Base-by-base conservation (phyloP, 2,888 invertebrate species). In the Camptogramma bilineatum region DNA sequence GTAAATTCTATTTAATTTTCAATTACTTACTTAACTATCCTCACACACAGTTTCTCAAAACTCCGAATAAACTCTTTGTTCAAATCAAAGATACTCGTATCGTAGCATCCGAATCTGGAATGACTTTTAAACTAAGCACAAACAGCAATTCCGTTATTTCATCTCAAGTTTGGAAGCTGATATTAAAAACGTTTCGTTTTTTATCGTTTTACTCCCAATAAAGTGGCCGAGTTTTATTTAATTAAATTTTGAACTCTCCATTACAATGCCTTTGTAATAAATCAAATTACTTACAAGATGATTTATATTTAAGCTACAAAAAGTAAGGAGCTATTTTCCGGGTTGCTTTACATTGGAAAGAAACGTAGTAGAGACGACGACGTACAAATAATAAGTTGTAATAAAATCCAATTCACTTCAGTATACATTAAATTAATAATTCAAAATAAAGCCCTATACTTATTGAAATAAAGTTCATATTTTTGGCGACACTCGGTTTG, bases 131-230 rank as follows among this genome's bases (percentile, higher is more conserved):
- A 46, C 16, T 34, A 28, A 39, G 13, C 28, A 16, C n/a, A 52
- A 48, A 9, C 34, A 60, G 47, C 46, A 54, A 58, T 50, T 72
- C 67, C 62, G 69, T 75, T 75, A n/a, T 52, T 57, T 48, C 50
- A n/a, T 42, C 42, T 58, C 48, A 58, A 67, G 61, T 67, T 55
- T 47, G 31, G 16, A 42, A 63, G 50, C 42, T 48, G 64, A 64
- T 66, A 64, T 69, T 66, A 66, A 66, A 66, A 68, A 65, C 52
- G 52, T 53, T 66, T 57, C 42, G 60, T 60, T 65, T n/a, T 63
- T 63, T 63, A 48, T 42, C 42, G 47, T 39, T 51, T 13, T 44
- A 44, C 58, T 62, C 34, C 9, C 39, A 52, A 34, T 13, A 44
- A 44, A 55, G 57, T 51, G 46, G 39, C 47, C 46, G 58, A 34